Base-by-base conservation (phyloP, 1,140 invertebrate genomes). In the Drosophila saltans region DNA sequence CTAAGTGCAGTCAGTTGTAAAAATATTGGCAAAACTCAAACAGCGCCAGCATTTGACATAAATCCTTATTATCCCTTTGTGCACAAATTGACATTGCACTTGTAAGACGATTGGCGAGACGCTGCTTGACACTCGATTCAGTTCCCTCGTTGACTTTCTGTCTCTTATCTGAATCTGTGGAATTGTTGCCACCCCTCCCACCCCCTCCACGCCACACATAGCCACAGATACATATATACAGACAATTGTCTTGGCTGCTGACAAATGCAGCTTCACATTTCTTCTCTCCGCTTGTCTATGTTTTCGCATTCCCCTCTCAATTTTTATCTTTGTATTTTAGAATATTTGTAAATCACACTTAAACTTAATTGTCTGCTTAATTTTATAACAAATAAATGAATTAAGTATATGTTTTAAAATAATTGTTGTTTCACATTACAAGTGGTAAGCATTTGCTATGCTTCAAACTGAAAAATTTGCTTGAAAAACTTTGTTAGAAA, bases 51-150 rank as follows among this genome's bases (percentile, higher is more conserved):
- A 77, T 83, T 84, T 84, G 81, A 85, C 81, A 84, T 80, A 84
- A 84, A 84, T 84, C 81, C 81, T 84, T 84, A 84, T 84, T 84
- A 84, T 84, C 81, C 81, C 69, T 77, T 80, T 84, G 77, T 80
- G 81, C 78, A 84, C 81, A 84, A 84, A 84, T 84, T 84, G 81
- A 84, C 81, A 84, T 78, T 84, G 81, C 81, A 84, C 81, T 84
- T 84, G 81, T 84, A 84, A 84, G 77, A 68, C 77, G 81, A 83
- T 83, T 83, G 80, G 72, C 69, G 77, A 80, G 73, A 73, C 80
- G 52, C 74, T 77, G 66, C 61, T 65, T 56, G 65, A 61, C 78
- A 80, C 30, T 39, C 36, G 24, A 5, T 52, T 45, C 30, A 21
- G 2, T 61, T 24, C 56, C 56, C 36, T 41, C 40, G 52, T 45